A percentile compares a stretch with the other conserved stretches of the same genome.
phyloP scores from a whole-genome alignment of 2,888 invertebrate genomes.

The Tetropium fuscum region DNA sequence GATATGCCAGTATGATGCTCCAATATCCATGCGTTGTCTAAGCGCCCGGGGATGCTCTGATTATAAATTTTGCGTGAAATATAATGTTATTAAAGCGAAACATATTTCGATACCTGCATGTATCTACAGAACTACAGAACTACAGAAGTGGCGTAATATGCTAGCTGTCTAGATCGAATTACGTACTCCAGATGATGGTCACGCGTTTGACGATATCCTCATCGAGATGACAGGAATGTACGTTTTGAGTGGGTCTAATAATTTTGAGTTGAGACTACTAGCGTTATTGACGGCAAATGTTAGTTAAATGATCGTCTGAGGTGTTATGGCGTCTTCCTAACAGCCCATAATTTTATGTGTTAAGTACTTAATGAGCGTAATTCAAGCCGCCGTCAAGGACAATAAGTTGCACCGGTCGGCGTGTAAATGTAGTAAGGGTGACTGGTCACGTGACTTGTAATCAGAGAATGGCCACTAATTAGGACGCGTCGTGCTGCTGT shows the following conservation, averaged over 20 bases:
- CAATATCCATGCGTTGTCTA: conserved; percentile 25
- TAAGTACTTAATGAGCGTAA: conserved; percentile 58
- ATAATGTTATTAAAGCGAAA: too few relatives aligned
- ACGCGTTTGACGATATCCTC: too few relatives aligned
- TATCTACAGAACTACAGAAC: too few relatives aligned
- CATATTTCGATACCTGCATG: too few relatives aligned
- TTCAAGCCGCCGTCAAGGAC: conserved; percentile 57
- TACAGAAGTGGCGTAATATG: too few relatives aligned
- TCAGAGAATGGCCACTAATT: conserved; percentile 62
- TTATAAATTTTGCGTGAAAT: conserved; percentile 3
- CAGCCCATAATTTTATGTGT: conserved; percentile 23
- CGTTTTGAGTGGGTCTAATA: neutral
- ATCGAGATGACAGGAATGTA: too few relatives aligned
- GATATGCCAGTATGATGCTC: conserved; percentile 21
- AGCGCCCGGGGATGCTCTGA: conserved; percentile 5
- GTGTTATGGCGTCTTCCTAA: conserved; percentile 8
- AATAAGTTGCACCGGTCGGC: conserved; percentile 58
- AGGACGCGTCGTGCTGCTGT: conserved; percentile 42
- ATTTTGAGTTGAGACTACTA: neutral
- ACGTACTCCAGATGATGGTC: too few relatives aligned
- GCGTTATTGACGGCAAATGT: neutral
- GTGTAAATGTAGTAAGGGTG: conserved; percentile 57
- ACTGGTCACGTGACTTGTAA: conserved; percentile 62
- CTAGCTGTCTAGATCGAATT: too few relatives aligned
- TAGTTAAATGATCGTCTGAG: too few relatives aligned